These are phyloP conservation scores for Antedon mediterranea DNA, from an alignment of 53 echinoderm and acorn worm species.

Conservation along the genomic window DNA sequence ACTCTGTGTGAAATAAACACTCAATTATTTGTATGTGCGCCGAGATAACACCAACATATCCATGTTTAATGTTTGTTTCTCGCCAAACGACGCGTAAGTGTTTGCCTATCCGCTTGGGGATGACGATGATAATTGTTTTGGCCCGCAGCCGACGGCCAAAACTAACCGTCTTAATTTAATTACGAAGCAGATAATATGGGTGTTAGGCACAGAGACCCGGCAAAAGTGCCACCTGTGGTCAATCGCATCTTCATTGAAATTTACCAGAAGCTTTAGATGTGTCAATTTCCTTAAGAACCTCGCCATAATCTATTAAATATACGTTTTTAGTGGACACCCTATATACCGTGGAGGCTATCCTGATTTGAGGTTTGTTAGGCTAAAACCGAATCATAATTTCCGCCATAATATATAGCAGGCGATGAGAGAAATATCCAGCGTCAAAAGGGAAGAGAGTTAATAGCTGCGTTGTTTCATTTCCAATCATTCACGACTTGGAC, in stretches of 20 bases:
- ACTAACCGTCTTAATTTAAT: neutral
- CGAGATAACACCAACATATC: neutral
- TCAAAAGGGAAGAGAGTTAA: neutral
- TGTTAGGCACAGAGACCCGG: neutral
- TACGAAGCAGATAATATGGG: neutral
- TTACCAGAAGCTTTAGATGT: neutral
- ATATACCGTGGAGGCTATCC: neutral
- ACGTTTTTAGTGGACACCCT: neutral
- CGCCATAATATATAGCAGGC: neutral
- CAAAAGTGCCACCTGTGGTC: neutral
- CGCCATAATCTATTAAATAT: neutral
- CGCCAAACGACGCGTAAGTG: neutral
- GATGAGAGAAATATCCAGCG: neutral
- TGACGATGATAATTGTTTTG: neutral
- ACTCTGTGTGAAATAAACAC: too few relatives aligned
- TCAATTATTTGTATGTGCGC: neutral
- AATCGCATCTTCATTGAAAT: neutral
- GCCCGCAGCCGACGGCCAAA: neutral
- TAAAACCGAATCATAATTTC: neutral
- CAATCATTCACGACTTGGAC: neutral
- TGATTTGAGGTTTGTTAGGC: neutral
- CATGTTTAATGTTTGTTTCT: neutral
- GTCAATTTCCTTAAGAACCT: neutral
- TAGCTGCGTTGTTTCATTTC: neutral
- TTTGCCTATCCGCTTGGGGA: neutral